Conservation (phyloP, 2,888 invertebrate species). For the Dasysyrphus albostriatus region DNA sequence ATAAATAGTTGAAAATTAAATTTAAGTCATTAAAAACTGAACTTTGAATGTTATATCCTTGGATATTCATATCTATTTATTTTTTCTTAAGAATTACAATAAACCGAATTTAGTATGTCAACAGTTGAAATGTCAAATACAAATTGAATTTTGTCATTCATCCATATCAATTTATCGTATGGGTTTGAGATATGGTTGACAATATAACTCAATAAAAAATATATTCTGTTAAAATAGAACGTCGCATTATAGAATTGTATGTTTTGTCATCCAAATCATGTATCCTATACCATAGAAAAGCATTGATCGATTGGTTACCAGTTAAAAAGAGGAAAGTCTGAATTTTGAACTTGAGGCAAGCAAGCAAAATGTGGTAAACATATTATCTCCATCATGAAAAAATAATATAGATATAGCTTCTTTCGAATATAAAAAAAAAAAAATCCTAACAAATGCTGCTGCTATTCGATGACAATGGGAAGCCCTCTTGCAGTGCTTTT, state of each 20-base stretch:
- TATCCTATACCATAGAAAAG: neutral
- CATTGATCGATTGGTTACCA: slow-evolving; percentile 1
- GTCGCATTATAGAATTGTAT: neutral
- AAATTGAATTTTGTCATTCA: neutral
- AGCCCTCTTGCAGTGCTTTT: neutral
- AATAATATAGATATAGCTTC: too few relatives aligned
- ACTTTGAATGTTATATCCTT: neutral
- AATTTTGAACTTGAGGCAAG: neutral
- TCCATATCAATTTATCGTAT: neutral
- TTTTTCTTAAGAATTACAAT: neutral
- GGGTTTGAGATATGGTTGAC: neutral
- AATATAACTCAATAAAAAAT: slow-evolving; percentile 8
- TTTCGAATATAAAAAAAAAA: neutral
- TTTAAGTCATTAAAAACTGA: neutral
- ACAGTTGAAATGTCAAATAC: neutral
- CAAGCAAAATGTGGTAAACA: neutral
- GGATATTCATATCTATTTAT: neutral
- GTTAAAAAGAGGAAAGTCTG: too few relatives aligned
- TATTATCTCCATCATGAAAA: neutral
- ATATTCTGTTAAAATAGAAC: neutral
- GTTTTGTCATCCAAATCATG: neutral
- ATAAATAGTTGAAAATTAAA: neutral
- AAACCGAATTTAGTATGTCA: neutral
- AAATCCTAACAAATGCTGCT: neutral
- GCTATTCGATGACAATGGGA: slow-evolving; percentile 25